Evolutionary conservation across 2,888 invertebrate species (phyloP).

Genomic region (Dryococelus australis): DNA sequence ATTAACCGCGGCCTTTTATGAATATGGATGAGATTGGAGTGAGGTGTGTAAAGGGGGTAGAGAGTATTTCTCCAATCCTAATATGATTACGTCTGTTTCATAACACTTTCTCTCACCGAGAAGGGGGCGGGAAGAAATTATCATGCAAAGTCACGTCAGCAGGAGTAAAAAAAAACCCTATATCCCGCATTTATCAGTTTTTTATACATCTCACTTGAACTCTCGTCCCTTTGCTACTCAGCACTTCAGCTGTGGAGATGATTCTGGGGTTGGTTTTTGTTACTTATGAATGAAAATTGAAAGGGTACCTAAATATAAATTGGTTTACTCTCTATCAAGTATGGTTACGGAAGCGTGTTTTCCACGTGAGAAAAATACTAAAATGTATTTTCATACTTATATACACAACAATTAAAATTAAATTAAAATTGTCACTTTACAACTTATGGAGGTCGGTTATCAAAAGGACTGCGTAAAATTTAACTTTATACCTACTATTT

Average conservation of each 20-base stretch:
- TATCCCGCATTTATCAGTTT: background rate
- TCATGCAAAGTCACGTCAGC: background rate
- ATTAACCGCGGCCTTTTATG: background rate
- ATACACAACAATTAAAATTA: too few relatives aligned
- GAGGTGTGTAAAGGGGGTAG: background rate
- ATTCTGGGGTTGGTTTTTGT: background rate
- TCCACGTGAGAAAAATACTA: too few relatives aligned
- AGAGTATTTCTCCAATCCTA: background rate
- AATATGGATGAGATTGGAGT: background rate
- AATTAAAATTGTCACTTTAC: too few relatives aligned
- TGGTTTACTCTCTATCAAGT: too few relatives aligned
- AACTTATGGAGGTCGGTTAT: too few relatives aligned
- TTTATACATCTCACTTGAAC: background rate
- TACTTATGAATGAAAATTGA: background rate
- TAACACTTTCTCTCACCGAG: background rate
- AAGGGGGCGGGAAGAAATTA: background rate
- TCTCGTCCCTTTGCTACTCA: background rate
- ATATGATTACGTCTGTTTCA: constrained; percentile 16
- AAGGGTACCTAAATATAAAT: background rate
- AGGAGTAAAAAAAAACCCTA: background rate
- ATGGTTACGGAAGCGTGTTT: too few relatives aligned
- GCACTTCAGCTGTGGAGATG: background rate
- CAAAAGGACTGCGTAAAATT: too few relatives aligned
- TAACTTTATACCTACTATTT: too few relatives aligned
- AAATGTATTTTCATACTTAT: too few relatives aligned